Evolutionary conservation across 1,140 invertebrate genomes (phyloP).

Genomic region (Calosoma granatense): DNA sequence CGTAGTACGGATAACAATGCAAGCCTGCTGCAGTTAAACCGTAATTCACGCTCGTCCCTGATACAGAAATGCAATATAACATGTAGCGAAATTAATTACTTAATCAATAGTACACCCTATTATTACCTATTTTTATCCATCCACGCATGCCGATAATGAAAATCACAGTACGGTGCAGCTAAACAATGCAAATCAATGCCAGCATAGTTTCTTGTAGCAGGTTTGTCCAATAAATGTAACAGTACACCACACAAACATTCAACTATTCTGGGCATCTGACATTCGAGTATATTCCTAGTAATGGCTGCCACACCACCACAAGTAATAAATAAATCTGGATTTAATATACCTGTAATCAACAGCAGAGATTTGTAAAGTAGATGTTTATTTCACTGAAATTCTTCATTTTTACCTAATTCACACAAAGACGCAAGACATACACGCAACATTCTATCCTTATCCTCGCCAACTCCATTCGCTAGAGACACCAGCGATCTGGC

Average conservation of each 20-base stretch:
- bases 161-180: slow-evolving; percentile 86
- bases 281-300: slow-evolving; percentile 69
- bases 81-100: slow-evolving; percentile 1
- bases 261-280: slow-evolving; percentile 63
- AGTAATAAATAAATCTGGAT: slow-evolving; percentile 66
- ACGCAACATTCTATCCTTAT: slow-evolving; percentile 67
- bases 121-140: slow-evolving; percentile 30
- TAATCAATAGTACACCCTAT: neutral
- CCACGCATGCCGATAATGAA: slow-evolving; percentile 55
- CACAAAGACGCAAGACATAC: slow-evolving; percentile 76
- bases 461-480: slow-evolving; percentile 66
- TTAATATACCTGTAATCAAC: slow-evolving; percentile 60
- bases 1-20: slow-evolving; percentile 75
- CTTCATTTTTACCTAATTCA: slow-evolving; percentile 54
- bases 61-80: no score
- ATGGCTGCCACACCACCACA: slow-evolving; percentile 77
- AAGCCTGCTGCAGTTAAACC: slow-evolving; percentile 71
- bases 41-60: slow-evolving; percentile 71
- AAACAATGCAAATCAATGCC: slow-evolving; percentile 71
- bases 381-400: neutral
- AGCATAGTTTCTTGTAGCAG: slow-evolving; percentile 61
- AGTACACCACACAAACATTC: slow-evolving; percentile 81
- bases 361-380: neutral
- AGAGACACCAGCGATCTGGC: slow-evolving; percentile 68
- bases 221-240: slow-evolving; percentile 79